Evolutionary conservation across 2,888 invertebrate genomes (phyloP).

Genomic region (Drosophila gaucha): DNA sequence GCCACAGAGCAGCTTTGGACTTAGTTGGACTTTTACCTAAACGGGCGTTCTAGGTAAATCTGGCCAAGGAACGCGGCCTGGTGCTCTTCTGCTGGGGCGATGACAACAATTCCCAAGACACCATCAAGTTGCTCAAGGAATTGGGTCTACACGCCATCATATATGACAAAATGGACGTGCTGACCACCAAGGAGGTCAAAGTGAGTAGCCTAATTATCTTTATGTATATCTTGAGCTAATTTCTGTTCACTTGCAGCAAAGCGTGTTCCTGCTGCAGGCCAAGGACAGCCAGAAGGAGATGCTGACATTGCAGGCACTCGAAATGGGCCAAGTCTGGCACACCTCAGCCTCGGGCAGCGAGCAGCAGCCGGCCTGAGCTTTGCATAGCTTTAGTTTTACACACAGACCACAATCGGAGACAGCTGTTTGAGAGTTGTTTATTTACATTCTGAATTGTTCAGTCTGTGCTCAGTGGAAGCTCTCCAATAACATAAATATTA

Average conservation of each 20-base stretch:
- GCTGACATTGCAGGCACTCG: slow-evolving; percentile 83
- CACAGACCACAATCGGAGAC: slow-evolving; percentile 6
- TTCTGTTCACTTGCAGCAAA: slow-evolving; percentile 86
- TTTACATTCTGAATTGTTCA: slow-evolving; percentile 12
- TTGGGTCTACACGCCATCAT: slow-evolving; percentile 98
- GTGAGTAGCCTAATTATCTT: slow-evolving; percentile 52
- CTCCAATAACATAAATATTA: slow-evolving; percentile 25
- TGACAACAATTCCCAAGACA: slow-evolving; percentile 94
- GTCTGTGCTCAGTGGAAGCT: slow-evolving; percentile 19
- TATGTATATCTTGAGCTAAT: background rate
- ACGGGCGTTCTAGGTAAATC: slow-evolving; percentile 87
- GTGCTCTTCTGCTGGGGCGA: slow-evolving; percentile 99
- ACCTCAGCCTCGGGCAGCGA: slow-evolving; percentile 53
- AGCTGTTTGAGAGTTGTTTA: slow-evolving; percentile 14
- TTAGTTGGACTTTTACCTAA: slow-evolving; percentile 40
- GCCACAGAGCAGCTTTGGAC: slow-evolving; percentile 10
- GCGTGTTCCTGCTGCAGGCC: slow-evolving; percentile 92
- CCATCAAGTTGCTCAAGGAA: slow-evolving; percentile 93
- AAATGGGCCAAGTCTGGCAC: slow-evolving; percentile 78
- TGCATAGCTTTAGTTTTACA: slow-evolving; percentile 14
- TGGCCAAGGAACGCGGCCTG: slow-evolving; percentile 92
- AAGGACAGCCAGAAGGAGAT: slow-evolving; percentile 88
- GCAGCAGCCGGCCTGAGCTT: slow-evolving; percentile 59
- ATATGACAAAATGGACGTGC: slow-evolving; percentile 94
- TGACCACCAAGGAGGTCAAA: slow-evolving; percentile 83